phyloP scores from a whole-genome alignment of 2,113 vertebrate species.

The Rhinogobius similis region DNA sequence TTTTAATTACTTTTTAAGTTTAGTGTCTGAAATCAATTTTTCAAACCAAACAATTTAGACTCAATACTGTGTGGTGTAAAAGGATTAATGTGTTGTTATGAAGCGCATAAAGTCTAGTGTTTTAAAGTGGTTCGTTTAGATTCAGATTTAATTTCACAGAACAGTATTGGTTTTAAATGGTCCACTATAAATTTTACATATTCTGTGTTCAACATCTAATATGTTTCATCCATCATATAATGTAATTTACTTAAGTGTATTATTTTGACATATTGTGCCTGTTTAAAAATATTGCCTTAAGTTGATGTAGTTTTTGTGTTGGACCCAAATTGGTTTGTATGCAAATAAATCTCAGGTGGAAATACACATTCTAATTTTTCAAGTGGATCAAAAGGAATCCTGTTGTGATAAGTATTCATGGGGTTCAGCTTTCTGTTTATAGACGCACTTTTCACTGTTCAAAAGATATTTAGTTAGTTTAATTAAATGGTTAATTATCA shows the following conservation, averaged over 20 bases:
- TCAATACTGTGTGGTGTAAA: too few relatives aligned
- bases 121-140: background rate
- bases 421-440: too few relatives aligned
- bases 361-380: conserved; percentile 39
- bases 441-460: too few relatives aligned
- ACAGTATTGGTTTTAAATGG: conserved; percentile 15
- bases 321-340: conserved; percentile 59
- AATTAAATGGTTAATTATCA: background rate
- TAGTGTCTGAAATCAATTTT: background rate
- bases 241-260: conserved; percentile 8
- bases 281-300: conserved; percentile 61
- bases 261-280: conserved; percentile 22
- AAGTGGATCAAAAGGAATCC: too few relatives aligned
- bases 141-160: conserved; percentile 17
- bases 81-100: background rate
- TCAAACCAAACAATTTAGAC: conserved; percentile 12
- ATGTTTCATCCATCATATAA: background rate
- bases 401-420: too few relatives aligned
- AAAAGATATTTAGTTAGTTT: too few relatives aligned
- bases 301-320: conserved; percentile 41
- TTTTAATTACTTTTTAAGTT: background rate
- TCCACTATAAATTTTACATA: conserved; percentile 5
- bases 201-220: background rate
- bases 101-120: background rate
- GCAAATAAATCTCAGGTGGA: conserved; percentile 74